Evolutionary conservation across 2,113 vertebrate species (phyloP).

Genomic region (Stomatorhinus ivindoensis): DNA sequence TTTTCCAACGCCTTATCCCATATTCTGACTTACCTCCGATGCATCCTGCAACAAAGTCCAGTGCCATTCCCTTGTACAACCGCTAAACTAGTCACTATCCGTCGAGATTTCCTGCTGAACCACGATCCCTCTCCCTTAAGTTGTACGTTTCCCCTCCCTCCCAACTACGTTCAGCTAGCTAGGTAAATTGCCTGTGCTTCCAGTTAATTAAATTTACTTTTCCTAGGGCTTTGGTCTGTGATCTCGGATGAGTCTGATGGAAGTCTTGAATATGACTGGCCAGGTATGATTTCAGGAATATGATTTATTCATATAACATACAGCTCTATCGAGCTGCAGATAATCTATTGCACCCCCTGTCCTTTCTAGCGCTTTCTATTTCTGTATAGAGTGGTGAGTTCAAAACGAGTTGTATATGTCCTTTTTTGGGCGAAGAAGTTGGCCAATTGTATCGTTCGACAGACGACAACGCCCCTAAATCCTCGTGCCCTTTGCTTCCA

Average conservation of each 20-base stretch:
- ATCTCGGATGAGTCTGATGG: background rate
- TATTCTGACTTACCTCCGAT: conserved; percentile 67
- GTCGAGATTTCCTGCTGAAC: background rate
- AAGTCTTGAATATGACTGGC: background rate
- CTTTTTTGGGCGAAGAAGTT: conserved; percentile 39
- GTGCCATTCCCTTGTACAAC: conserved; percentile 45
- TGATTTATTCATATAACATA: conserved; percentile 1
- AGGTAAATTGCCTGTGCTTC: background rate
- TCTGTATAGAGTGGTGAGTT: conserved; percentile 4
- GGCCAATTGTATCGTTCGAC: conserved; percentile 53
- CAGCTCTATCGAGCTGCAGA: background rate
- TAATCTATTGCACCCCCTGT: background rate
- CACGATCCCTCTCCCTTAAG: background rate
- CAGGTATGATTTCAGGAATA: background rate
- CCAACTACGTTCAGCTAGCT: conserved; percentile 7
- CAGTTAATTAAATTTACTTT: background rate
- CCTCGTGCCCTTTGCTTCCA: conserved; percentile 39
- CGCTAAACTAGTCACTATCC: background rate
- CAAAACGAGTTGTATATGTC: conserved; percentile 32
- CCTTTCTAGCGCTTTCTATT: conserved; percentile 28
- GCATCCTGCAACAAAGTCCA: conserved; percentile 91
- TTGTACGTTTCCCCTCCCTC: background rate
- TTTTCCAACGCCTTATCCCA: background rate
- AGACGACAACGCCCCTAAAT: conserved; percentile 64
- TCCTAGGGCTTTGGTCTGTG: conserved; percentile 11